Evolutionary conservation across 1,140 invertebrate genomes (phyloP).

Genomic region (Bombus pyrosoma): DNA sequence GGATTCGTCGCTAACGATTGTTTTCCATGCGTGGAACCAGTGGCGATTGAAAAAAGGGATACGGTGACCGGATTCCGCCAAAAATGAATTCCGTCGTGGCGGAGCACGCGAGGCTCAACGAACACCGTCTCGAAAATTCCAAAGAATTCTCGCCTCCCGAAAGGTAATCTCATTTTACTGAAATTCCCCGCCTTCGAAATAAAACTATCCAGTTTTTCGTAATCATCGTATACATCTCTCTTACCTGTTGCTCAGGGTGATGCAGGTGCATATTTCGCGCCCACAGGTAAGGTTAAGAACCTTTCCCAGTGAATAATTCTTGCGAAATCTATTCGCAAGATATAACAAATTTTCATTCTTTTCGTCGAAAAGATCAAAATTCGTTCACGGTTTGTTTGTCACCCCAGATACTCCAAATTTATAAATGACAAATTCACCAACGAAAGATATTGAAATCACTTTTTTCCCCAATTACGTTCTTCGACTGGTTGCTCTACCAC

Average conservation of each 20-base stretch:
- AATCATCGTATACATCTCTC: neutral
- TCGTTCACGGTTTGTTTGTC: neutral
- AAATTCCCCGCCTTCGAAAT: neutral
- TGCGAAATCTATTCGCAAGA: neutral
- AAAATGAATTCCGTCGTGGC: conserved; percentile 67
- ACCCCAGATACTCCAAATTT: no score
- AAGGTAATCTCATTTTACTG: conserved; percentile 53
- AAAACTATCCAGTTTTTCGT: neutral
- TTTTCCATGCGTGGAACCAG: conserved; percentile 31
- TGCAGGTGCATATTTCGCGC: conserved; percentile 50
- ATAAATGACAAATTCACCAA: neutral
- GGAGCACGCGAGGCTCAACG: conserved; percentile 43
- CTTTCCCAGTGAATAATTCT: neutral
- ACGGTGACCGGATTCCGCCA: conserved; percentile 55
- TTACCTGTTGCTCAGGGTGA: conserved; percentile 63
- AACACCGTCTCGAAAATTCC: conserved; percentile 45
- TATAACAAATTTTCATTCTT: neutral
- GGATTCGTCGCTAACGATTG: conserved; percentile 43
- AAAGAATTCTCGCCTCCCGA: conserved; percentile 59
- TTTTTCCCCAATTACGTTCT: neutral
- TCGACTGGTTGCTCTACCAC: neutral
- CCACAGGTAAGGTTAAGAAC: conserved; percentile 67
- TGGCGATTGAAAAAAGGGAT: conserved; percentile 49
- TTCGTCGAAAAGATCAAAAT: neutral
- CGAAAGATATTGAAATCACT: neutral